Base-by-base conservation (phyloP, 1,140 invertebrate genomes). In the Chrysoperla carnea region DNA sequence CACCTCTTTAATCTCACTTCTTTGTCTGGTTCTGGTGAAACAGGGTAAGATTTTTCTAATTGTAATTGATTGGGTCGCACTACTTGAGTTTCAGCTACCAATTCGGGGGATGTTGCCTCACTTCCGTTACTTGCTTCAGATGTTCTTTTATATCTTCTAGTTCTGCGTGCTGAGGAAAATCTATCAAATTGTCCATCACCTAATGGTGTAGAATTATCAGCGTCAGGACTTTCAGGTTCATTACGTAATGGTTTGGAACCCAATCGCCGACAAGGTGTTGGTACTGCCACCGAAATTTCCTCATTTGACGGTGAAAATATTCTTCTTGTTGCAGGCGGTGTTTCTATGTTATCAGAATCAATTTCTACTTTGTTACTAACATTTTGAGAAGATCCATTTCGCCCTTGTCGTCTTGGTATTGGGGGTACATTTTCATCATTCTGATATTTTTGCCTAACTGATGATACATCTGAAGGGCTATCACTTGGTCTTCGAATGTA, bases 281-380 rank as follows among this genome's bases (percentile, higher is more conserved):
- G 56, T 39, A 49, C 48, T 7, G 48, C 14, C 48, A 71, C 66
- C 66, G 78, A 57, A 60, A 66, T 55, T 39, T 58, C 57, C 35
- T 69, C 67, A 0, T 75, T 70, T 11, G 56, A 53, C 8, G 74
- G 70, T 45, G 69, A 73, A 52, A 81, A 77, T 4, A 76, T 60
- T 52, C 78, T 73, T 42, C 85, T 68, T 8, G 76, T 81, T 0
- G 76, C 79, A 1, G 85, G 85, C 6, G 86, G 85, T 6, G 86
- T 89, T 67, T 90, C 85, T 12, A 89, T 84, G 49, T 91, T 91
- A 48, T 91, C 86, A 4, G 84, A 84, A 57, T 91, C 86, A 8
- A 89, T 86, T 55, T 89, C 84, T 17, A 83, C 76, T 53, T 78
- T 81, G 50, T 84, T 81, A 48, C 64, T 61, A 48, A 73, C 57